phyloP scores from a whole-genome alignment of 1,140 invertebrate genomes.

The Armadillidium nasatum region DNA sequence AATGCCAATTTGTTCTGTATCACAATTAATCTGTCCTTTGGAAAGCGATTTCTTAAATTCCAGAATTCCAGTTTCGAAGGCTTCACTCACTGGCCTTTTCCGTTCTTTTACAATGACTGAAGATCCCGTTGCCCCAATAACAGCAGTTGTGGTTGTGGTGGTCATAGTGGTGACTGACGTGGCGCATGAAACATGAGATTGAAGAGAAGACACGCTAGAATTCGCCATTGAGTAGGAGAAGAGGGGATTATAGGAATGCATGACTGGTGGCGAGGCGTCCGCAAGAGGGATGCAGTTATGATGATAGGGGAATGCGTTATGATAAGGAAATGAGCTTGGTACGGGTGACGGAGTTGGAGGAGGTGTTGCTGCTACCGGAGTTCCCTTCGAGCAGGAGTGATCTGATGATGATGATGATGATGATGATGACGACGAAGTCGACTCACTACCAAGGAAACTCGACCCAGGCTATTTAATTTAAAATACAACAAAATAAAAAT shows the following conservation, averaged over 20 bases:
- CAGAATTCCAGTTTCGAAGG: too few relatives aligned
- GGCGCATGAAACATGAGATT: background rate
- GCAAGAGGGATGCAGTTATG: background rate
- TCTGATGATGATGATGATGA: background rate
- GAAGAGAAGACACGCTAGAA: background rate
- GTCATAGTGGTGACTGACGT: background rate
- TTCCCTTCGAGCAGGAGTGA: background rate
- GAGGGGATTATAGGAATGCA: background rate
- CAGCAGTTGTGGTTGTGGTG: background rate
- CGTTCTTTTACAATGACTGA: too few relatives aligned
- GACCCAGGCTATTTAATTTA: background rate
- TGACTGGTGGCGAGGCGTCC: background rate
- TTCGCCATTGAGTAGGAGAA: background rate
- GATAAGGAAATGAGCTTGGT: background rate
- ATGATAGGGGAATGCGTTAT: background rate
- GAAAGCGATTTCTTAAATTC: too few relatives aligned
- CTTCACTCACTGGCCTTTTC: too few relatives aligned
- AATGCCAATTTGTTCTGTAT: too few relatives aligned
- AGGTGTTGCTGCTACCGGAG: background rate
- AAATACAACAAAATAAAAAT: background rate
- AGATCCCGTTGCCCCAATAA: background rate
- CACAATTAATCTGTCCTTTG: too few relatives aligned
- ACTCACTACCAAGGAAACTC: background rate
- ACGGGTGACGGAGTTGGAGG: background rate
- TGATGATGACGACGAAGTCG: background rate